Base-by-base conservation (phyloP, 2,113 vertebrate genomes). In the Propithecus coquereli region DNA sequence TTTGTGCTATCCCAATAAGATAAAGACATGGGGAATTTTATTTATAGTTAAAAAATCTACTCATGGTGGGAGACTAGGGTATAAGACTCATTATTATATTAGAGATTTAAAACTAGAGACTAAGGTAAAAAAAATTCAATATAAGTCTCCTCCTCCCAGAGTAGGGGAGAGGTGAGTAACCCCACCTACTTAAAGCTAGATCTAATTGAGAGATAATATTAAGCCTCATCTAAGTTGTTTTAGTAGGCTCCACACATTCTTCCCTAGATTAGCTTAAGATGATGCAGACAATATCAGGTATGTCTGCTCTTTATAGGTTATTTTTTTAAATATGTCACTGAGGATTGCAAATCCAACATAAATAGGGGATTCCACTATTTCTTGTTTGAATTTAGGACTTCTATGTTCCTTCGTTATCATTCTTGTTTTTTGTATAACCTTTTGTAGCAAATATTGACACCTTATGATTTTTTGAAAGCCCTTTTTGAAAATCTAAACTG, bases 111-210 rank as follows among this genome's bases (percentile, higher is more conserved):
- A 96, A 84, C n/a, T 25, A 50, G 8, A 50, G 3, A 45, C 27
- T 34, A 17, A 84, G 16, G 4, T 76, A 79, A 82, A 47, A 45
- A 40, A 43, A 79, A 32, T 10, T 11, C 27, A 43, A 7, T 5
- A 6, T 34, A 87, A 71, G 3, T 32, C 32, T n/a, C 6, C 11
- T 5, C 13, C 3, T 66, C 9, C 5, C 1, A 5, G 13, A 2
- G 2, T 4, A 0, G 5, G 12, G 8, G 5, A n/a, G 5, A 37
- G 8, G 43, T 17, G 3, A 76, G 8, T 32, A 74, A 37, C 13
- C 66, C 9, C 71, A 27, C 1, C 2, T 8, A 47, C 17, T 68
- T 74, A 66, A 91, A 79, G 16, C 1, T 68, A 54, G n/a, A 16
- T 23, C n/a, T 89, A 32, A 25, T 30, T 14, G 0, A 20, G 10